phyloP scores from a whole-genome alignment of 2,888 invertebrate genomes.

The Oasisia sp. region DNA sequence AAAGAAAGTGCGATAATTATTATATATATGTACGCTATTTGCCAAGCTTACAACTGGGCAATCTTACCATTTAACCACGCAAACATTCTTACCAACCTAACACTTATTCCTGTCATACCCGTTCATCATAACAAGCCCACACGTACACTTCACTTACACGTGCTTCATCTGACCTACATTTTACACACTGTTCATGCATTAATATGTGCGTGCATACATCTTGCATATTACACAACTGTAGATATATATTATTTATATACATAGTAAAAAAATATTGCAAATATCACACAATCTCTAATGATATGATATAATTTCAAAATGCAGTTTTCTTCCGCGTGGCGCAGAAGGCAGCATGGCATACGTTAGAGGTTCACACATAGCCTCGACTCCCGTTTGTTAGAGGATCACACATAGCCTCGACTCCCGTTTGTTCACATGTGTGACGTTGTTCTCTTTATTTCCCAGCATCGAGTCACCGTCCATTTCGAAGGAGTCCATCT shows the following conservation, averaged over 20 bases:
- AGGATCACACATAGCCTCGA: neutral
- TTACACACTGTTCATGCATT: neutral
- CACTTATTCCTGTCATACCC: neutral
- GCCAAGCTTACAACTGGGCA: neutral
- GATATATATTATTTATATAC: neutral
- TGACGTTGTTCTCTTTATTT: neutral
- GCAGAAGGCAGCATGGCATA: neutral
- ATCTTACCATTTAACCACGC: neutral
- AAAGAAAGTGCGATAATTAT: neutral
- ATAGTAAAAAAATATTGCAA: constrained; percentile 17
- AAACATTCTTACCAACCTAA: neutral
- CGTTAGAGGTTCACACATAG: neutral
- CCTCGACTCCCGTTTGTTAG: neutral
- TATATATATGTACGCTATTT: neutral
- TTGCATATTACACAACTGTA: constrained; percentile 17
- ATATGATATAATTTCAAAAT: neutral
- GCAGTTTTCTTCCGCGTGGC: neutral
- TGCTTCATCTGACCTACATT: neutral
- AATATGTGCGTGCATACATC: constrained; percentile 3
- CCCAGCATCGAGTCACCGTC: neutral
- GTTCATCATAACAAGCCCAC: neutral
- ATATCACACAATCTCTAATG: neutral
- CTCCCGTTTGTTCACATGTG: neutral
- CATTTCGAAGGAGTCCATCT: neutral
- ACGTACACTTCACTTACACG: neutral